phyloP scores from a whole-genome alignment of 2,113 vertebrate genomes.

The Tricholaema leucomelas region DNA sequence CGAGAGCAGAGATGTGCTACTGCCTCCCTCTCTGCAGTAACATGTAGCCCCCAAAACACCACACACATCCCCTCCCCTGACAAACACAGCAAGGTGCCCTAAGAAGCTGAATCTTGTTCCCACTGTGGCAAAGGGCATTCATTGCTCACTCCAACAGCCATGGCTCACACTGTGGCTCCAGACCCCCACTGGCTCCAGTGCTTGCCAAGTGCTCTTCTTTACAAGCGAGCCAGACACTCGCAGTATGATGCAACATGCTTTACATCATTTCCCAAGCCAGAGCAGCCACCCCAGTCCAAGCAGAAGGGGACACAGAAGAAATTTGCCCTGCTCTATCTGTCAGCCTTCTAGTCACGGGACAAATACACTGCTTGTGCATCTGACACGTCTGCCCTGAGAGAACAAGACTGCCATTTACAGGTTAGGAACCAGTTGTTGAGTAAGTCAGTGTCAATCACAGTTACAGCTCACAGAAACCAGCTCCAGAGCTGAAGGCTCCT shows the following conservation, averaged over 20 bases:
- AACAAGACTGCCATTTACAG: slow-evolving; percentile 11
- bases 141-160: neutral
- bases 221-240: neutral
- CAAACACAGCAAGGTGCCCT: neutral
- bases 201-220: neutral
- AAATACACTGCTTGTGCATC: neutral
- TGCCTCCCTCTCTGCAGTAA: neutral
- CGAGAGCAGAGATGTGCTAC: neutral
- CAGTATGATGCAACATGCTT: neutral
- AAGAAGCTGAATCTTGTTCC: neutral
- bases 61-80: neutral
- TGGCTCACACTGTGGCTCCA: neutral
- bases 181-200: neutral
- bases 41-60: neutral
- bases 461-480: slow-evolving; percentile 40
- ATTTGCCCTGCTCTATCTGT: neutral
- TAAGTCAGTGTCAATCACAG: slow-evolving; percentile 57
- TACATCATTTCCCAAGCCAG: neutral
- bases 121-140: neutral
- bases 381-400: neutral
- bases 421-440: slow-evolving; percentile 20
- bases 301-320: neutral
- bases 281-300: neutral
- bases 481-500: slow-evolving; percentile 38
- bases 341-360: neutral